Evolutionary conservation across 2,888 invertebrate genomes (phyloP).

Genomic region (Liopterus haemorrhoidalis): DNA sequence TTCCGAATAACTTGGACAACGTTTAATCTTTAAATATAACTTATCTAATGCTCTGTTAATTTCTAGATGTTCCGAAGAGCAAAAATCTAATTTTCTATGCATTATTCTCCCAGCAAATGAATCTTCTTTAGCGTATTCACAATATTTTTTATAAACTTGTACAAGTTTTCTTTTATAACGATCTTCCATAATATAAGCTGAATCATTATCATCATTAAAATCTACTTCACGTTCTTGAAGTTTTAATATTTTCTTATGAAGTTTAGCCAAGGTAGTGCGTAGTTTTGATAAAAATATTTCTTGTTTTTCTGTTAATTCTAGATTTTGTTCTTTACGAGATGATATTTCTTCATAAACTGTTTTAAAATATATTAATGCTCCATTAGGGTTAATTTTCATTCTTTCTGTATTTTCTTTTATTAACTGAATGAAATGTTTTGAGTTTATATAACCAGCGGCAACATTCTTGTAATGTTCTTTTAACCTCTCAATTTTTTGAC

Average conservation of each 20-base stretch:
- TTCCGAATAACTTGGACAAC: conserved; percentile 3
- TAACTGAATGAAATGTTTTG: neutral
- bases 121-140: neutral
- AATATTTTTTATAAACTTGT: conserved; percentile 3
- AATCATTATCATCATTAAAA: conserved; percentile 4
- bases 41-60: conserved; percentile 5
- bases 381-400: neutral
- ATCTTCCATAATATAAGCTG: conserved; percentile 1
- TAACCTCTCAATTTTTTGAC: neutral
- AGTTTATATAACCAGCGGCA: neutral
- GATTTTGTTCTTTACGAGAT: neutral
- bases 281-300: neutral
- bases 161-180: conserved; percentile 1
- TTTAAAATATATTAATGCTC: conserved; percentile 3
- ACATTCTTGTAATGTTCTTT: conserved; percentile 1
- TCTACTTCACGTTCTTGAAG: neutral
- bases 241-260: neutral
- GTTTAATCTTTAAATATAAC: conserved; percentile 1
- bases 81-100: conserved; percentile 4
- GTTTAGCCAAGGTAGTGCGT: neutral
- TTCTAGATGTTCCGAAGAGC: neutral
- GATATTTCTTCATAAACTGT: conserved; percentile 1
- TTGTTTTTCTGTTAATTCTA: neutral
- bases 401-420: neutral
- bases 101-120: neutral